A percentile compares a stretch with the other conserved stretches of the same genome.
These are phyloP conservation scores for Hypotaenidia philippensis DNA, from an alignment of 2,797 vertebrate species.

Conservation along the genomic window DNA sequence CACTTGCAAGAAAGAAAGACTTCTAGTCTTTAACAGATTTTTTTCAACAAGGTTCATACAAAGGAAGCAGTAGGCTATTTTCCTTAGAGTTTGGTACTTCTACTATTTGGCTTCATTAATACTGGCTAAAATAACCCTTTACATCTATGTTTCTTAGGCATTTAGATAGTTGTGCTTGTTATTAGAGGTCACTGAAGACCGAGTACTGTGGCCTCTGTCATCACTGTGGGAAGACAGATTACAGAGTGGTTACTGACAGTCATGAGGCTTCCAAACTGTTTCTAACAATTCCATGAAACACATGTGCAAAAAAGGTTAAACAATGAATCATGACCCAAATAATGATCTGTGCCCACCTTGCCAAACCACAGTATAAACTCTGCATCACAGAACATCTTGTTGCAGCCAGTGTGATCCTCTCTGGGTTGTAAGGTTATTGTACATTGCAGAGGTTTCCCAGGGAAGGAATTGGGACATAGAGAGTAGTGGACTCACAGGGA, in stretches of 20 bases:
- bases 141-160: not conserved
- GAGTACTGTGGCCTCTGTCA: not conserved
- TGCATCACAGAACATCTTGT: not conserved
- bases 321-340: not conserved
- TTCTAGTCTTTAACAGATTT: not conserved
- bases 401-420: not conserved
- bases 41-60: not conserved
- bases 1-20: not conserved
- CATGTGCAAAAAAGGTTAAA: not conserved
- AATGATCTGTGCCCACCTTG: not conserved
- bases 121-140: not conserved
- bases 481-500: accelerated
- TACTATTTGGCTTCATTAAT: not conserved
- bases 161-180: not conserved
- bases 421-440: not conserved
- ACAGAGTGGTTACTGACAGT: not conserved
- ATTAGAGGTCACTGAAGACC: not conserved
- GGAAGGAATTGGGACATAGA: not conserved
- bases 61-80: not conserved
- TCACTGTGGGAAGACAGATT: not conserved
- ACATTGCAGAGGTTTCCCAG: not conserved
- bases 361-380: not conserved
- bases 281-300: not conserved
- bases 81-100: not conserved
- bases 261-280: not conserved